Percentiles rank a stretch among this genome's conserved stretches.
Conservation (phyloP, 2,797 vertebrate genomes). For the Echiichthys vipera region DNA sequence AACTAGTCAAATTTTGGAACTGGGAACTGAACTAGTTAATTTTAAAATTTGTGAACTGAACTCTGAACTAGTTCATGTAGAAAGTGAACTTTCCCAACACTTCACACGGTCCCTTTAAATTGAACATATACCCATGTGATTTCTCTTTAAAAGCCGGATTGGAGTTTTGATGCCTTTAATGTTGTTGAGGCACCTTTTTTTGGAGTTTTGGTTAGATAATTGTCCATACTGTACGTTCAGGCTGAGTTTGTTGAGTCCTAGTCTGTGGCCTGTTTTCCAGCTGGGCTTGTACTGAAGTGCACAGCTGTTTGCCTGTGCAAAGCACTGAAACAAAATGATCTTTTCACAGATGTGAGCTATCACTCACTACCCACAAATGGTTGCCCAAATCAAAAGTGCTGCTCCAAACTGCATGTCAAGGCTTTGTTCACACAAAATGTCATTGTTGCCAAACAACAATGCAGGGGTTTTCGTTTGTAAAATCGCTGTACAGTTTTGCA, state of each 20-base stretch:
- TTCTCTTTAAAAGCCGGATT: neutral
- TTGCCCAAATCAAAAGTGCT: constrained; percentile 37
- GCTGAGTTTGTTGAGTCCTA: neutral
- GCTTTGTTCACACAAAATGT: constrained; percentile 38
- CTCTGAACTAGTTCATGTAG: too few species aligned
- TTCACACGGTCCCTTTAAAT: neutral
- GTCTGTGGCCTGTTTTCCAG: neutral
- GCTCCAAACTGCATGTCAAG: constrained; percentile 27
- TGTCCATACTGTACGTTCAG: neutral
- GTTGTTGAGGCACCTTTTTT: neutral
- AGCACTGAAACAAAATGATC: constrained; percentile 29
- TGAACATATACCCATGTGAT: neutral
- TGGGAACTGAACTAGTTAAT: too few species aligned
- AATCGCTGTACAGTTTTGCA: constrained; percentile 14
- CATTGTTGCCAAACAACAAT: constrained; percentile 32
- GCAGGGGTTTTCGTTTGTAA: constrained; percentile 20
- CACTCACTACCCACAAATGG: constrained; percentile 32
- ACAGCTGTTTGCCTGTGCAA: constrained; percentile 20
- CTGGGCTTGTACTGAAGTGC: neutral
- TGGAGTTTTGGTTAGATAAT: neutral
- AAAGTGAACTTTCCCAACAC: too few species aligned
- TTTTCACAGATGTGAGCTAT: constrained; percentile 38
- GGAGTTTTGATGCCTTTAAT: neutral
- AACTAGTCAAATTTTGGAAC: too few species aligned
- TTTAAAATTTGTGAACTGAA: too few species aligned